Evolutionary conservation across 2,888 invertebrate genomes (phyloP), one percentile per base, ranked within the genome.

Genomic region (Carabus problematicus): DNA sequence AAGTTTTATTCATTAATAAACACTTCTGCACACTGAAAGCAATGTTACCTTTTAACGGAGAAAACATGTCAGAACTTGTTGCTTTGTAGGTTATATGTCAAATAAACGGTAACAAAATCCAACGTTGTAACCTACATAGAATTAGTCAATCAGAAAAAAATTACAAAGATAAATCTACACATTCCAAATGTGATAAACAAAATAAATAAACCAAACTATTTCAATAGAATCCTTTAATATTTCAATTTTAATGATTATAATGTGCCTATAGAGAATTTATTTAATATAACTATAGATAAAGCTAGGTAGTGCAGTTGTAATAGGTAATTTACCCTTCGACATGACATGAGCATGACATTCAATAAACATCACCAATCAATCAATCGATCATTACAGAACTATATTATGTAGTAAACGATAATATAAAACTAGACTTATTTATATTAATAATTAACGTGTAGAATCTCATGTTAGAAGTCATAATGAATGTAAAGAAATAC

Each of bases 201-300:
- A 39, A 63, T n/a, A 63, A 63, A 63, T 54, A 63, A 63, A 63
- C 54, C 8, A 66, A 59, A 59, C 47, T 43, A 54, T 41, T 67
- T 67, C 60, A 67, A 67, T 67, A 67, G 67, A 67, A 67, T 69
- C 69, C 61, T 69, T 69, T 69, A 69, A 69, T 69, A 69, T 62
- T 69, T 66, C 66, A 66, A 66, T 58, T 66, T 66, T 29, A 18
- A 69, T 55, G 69, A 62, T 69, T 69, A 62, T 62, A 69, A 69
- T 69, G 69, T 69, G 69, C 69, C 69, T 69, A 69, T 55, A 69
- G 61, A 69, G 62, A 60, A 52, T 66, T 66, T 56, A 39, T 16
- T 18, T 56, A 45, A 29, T 60, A 67, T 69, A 69, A 69, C 69
- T 69, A 69, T 69, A 56, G 59, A 60, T 60, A 62, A 69, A 69